Base-by-base conservation (phyloP, 2,888 invertebrate genomes). In the Eustalomyia histrio region DNA sequence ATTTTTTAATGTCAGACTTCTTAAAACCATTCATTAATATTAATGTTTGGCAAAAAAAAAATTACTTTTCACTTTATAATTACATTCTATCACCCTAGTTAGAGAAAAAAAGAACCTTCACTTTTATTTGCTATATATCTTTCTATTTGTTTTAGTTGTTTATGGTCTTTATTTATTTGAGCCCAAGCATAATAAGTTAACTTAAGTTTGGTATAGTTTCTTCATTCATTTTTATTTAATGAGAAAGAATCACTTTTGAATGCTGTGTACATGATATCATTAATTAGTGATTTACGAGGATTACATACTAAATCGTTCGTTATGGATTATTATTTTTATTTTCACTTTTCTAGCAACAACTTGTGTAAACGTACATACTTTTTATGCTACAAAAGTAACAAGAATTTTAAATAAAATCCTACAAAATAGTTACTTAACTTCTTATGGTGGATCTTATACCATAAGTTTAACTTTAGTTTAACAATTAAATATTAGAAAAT, bases 201-300 rank as follows among this genome's bases (percentile, higher is more conserved):
- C 39, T 12, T 39, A 39, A 47, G n/a, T 47, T n/a, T 39, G 9
- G 39, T 47, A 5, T 16, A 12, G 9, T 52, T 35, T 53, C 14
- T 21, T 64, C n/a, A n/a, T 35, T 53, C 14, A 18, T n/a, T 18
- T 65, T n/a, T 7, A 16, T 65, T 65, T n/a, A 52, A 29, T 53
- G 35, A 39, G 14, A 65, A 39, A 52, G 4, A 52, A 65, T 33
- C 18, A 53, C 53, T 65, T 52, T 65, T 35, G 18, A 65, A 53
- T 52, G 35, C 9, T 4, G 9, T 18, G 21, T 35, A 39, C 53
- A 24, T 10, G 35, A 35, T 35, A 18, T 53, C 35, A 65, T 65
- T 63, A 63, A 50, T 63, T 50, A 50, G 50, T 63, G 63, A 29
- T 18, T 24, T 29, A 47, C 21, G n/a, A 17, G 63, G 12, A 29